phyloP scores from a whole-genome alignment of 2,797 vertebrate species.

The Sebastes ruberrimus region DNA sequence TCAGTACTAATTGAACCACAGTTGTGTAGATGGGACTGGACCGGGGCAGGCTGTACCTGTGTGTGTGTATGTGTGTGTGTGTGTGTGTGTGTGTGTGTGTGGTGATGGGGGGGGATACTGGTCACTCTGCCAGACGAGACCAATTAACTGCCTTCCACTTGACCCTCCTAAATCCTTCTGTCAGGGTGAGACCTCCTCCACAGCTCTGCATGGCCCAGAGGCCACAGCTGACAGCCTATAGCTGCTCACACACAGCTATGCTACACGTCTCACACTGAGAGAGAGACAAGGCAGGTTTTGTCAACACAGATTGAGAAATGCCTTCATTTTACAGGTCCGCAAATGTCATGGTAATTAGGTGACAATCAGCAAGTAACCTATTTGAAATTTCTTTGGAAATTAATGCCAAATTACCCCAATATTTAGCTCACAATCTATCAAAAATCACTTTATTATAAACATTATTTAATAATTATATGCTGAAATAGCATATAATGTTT shows the following conservation, averaged over 20 bases:
- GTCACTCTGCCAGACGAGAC: slow-evolving; percentile 36
- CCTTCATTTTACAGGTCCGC: not conserved
- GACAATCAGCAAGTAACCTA: too few species aligned
- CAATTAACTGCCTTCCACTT: slow-evolving; percentile 41
- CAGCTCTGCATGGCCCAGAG: slow-evolving; percentile 6
- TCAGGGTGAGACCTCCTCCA: slow-evolving; percentile 26
- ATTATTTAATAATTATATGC: too few species aligned
- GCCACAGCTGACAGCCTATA: slow-evolving; percentile 9
- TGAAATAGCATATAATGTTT: too few species aligned
- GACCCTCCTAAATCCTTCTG: slow-evolving; percentile 37
- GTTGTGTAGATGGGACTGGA: not conserved
- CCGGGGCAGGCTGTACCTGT: slow-evolving; percentile 1
- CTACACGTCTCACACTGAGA: not conserved
- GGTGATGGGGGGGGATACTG: not conserved
- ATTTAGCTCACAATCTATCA: too few species aligned
- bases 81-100: not conserved
- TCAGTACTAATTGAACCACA: slow-evolving; percentile 8
- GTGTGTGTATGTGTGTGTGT: not conserved
- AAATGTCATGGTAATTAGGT: too few species aligned
- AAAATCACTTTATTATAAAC: too few species aligned
- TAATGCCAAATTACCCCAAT: too few species aligned
- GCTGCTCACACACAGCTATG: not conserved
- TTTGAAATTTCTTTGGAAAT: too few species aligned
- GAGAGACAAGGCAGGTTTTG: not conserved
- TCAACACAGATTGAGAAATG: not conserved